Conservation (phyloP, 2,888 invertebrate species). For the Panopea generosa region DNA sequence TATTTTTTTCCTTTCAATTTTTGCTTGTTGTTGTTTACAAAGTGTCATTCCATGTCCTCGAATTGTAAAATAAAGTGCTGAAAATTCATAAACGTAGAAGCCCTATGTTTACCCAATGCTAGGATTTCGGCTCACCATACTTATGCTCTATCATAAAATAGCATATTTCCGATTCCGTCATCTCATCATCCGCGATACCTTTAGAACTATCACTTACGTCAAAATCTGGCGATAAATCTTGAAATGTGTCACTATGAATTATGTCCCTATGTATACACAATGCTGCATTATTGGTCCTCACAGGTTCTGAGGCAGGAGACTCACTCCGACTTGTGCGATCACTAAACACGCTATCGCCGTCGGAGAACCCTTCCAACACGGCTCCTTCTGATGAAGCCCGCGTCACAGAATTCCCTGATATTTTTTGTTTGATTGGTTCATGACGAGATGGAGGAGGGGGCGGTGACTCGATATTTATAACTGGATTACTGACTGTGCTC, state of each 20-base stretch:
- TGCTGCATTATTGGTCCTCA: conserved; percentile 67
- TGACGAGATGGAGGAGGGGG: conserved; percentile 31
- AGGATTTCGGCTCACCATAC: conserved; percentile 74
- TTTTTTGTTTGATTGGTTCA: conserved; percentile 65
- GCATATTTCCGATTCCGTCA: conserved; percentile 74
- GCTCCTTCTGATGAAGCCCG: conserved; percentile 80
- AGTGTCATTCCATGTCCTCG: too few relatives aligned
- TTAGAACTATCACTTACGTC: conserved; percentile 51
- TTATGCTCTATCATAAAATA: conserved; percentile 77
- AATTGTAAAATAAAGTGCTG: too few relatives aligned
- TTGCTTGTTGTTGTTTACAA: too few relatives aligned
- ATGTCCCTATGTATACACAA: conserved; percentile 73
- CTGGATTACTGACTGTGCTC: conserved; percentile 82
- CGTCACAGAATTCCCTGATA: conserved; percentile 78
- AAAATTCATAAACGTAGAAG: too few relatives aligned
- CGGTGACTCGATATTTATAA: conserved; percentile 48
- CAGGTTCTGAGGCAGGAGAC: conserved; percentile 80
- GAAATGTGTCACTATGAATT: conserved; percentile 79
- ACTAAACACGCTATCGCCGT: conserved; percentile 80
- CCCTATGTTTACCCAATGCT: conserved; percentile 45
- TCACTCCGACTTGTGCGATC: conserved; percentile 80
- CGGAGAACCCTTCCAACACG: conserved; percentile 76
- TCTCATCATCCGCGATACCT: conserved; percentile 65
- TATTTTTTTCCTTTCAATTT: too few relatives aligned
- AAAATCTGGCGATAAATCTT: conserved; percentile 70